These are phyloP conservation scores for Xiphorhynchus erythropygius DNA, from an alignment of 2,797 vertebrate species.

Conservation along the genomic window DNA sequence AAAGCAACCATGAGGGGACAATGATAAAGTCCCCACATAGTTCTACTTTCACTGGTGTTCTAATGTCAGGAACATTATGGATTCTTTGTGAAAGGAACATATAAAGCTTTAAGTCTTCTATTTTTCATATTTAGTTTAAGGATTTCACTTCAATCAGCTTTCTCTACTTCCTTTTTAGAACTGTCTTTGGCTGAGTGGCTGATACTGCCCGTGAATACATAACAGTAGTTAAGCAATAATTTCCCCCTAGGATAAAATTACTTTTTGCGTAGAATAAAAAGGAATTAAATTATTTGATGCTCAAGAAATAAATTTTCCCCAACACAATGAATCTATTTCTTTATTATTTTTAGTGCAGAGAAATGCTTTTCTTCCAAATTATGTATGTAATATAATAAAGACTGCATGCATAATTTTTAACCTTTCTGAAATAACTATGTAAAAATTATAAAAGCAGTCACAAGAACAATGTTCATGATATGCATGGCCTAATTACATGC, in stretches of 20 bases:
- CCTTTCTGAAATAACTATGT: slow-evolving; percentile 51
- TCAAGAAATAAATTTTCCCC: slow-evolving; percentile 60
- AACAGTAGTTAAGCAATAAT: slow-evolving; percentile 67
- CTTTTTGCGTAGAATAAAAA: slow-evolving; percentile 66
- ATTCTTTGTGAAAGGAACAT: not conserved
- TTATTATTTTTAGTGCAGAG: slow-evolving; percentile 66
- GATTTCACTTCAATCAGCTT: slow-evolving; percentile 46
- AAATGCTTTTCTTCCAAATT: slow-evolving; percentile 48
- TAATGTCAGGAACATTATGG: not conserved
- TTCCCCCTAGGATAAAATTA: slow-evolving; percentile 57
- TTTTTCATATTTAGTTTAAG: slow-evolving; percentile 35
- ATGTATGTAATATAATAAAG: slow-evolving; percentile 67
- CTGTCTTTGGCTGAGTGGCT: slow-evolving; percentile 45
- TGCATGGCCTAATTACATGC: slow-evolving; percentile 57
- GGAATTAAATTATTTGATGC: slow-evolving; percentile 68
- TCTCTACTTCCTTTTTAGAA: slow-evolving; percentile 40
- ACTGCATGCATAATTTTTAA: slow-evolving; percentile 64
- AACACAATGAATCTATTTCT: slow-evolving; percentile 62
- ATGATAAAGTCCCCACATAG: not conserved
- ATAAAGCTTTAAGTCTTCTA: not conserved
- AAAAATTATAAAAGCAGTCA: slow-evolving; percentile 64
- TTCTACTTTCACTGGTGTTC: not conserved
- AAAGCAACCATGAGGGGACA: not conserved
- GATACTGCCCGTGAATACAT: slow-evolving; percentile 39
- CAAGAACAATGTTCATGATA: slow-evolving; percentile 63